Evolutionary conservation across 1,140 invertebrate genomes (phyloP), one percentile per base, ranked within the genome.

Genomic region (Aporrectodea caliginosa): DNA sequence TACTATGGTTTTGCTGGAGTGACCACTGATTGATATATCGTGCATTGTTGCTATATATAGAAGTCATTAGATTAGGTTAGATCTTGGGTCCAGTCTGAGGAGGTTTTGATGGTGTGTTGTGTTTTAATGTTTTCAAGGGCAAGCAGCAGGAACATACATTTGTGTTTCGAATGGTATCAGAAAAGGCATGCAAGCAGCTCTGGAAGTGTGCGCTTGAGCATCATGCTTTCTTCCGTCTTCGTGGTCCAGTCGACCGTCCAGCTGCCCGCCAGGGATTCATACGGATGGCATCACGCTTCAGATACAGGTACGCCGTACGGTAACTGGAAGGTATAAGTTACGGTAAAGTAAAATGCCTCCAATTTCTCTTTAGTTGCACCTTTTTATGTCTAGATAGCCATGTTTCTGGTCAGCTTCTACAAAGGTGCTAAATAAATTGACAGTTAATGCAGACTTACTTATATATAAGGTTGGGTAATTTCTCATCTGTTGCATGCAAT

Each of bases 121-220:
- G 14, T 27, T 14, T 72, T 2, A 29, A 29, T 31, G 75, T 69
- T 35, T 16, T 80, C 69, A 80, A 88, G 85, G 87, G 86, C 43
- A 82, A 83, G 58, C 85, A 87, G 80, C 88, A 88, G 73, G 87
- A 89, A 81, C 87, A 88, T 77, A 84, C 84, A 6, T 89, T 89
- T 83, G 84, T 88, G 69, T 89, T 89, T 87, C 95, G 97, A 1
- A 88, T 99, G 76, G 92, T 94, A 69, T 98, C 97, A 87, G 96
- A 99, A 87, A 98, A 95, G 74, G 96, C 97, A 0, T 98, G 96
- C 88, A 97, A 98, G 86, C 97, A 99, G 90, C 90, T 99, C 75
- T 99, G 97, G 96, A 96, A 97, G 85, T 99, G 97, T 90, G 98
- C 96, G 85, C 92, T 98, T 32, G 98, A 99, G 85, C 96, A 99